These are phyloP conservation scores for Xanthia togata DNA, from an alignment of 2,888 invertebrate genomes.

Conservation along the genomic window DNA sequence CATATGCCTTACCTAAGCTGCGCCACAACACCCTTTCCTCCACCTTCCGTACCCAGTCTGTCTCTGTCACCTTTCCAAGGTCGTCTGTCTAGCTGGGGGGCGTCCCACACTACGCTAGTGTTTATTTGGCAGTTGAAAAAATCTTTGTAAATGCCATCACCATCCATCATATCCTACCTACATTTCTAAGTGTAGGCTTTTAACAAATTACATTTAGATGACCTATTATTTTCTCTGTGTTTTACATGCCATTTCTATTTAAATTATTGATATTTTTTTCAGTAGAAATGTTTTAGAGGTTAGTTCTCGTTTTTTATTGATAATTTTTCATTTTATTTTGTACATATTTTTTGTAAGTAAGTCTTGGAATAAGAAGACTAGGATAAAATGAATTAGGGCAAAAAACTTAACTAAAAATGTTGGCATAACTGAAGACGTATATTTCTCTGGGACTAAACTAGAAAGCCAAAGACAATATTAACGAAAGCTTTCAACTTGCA, in stretches of 20 bases:
- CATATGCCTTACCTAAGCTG: too few species aligned
- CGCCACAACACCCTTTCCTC: too few species aligned
- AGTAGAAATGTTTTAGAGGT: neutral
- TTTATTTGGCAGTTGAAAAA: neutral
- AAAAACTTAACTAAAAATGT: neutral
- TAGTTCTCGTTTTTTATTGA: neutral
- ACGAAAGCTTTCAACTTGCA: conserved; percentile 53
- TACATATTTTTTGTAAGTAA: too few species aligned
- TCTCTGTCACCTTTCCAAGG: too few species aligned
- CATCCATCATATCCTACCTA: conserved; percentile 9
- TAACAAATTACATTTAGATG: conserved; percentile 15
- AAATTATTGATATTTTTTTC: neutral
- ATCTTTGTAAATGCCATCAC: neutral
- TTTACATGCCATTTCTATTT: conserved; percentile 13
- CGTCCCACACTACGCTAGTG: too few species aligned
- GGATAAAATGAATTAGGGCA: neutral
- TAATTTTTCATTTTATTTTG: too few species aligned
- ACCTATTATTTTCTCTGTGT: neutral
- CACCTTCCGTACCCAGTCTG: too few species aligned
- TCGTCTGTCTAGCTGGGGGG: too few species aligned
- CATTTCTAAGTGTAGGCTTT: conserved; percentile 11
- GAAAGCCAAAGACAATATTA: neutral
- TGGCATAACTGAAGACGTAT: neutral
- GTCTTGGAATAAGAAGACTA: neutral
- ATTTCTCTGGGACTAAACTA: neutral